phyloP scores from a whole-genome alignment of 2,888 invertebrate species.

The Calliopum simillimum region DNA sequence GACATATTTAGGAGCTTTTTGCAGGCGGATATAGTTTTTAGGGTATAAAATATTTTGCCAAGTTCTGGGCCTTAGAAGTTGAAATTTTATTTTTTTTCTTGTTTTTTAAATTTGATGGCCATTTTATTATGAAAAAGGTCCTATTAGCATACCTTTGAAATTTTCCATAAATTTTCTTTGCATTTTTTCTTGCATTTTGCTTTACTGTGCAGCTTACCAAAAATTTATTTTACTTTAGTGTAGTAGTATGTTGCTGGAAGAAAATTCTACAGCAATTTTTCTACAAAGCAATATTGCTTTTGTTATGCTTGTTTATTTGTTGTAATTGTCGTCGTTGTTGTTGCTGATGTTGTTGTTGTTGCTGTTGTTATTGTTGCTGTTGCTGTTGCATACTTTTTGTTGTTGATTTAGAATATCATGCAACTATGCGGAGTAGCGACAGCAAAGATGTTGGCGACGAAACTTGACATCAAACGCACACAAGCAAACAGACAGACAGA shows the following conservation, averaged over 20 bases:
- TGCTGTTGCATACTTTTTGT: background rate
- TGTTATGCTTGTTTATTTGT: conserved; percentile 2
- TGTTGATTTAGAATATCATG: conserved; percentile 13
- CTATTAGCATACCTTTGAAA: too few species aligned
- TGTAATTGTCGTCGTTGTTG: background rate
- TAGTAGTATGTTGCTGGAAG: too few species aligned
- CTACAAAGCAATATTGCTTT: background rate
- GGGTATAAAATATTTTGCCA: too few species aligned
- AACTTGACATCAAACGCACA: too few species aligned
- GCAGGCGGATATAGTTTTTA: too few species aligned
- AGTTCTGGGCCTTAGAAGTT: too few species aligned
- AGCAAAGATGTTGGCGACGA: background rate
- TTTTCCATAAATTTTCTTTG: too few species aligned
- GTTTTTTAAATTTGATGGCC: too few species aligned
- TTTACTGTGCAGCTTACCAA: background rate
- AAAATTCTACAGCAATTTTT: background rate
- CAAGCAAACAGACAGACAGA: too few species aligned
- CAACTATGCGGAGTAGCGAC: background rate
- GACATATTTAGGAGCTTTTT: too few species aligned
- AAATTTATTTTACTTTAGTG: background rate
- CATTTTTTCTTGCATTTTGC: background rate
- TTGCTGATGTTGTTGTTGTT: conserved; percentile 1
- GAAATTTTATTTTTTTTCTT: too few species aligned
- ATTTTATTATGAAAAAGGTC: too few species aligned
- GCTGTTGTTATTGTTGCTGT: background rate